Conservation (phyloP, 2,113 vertebrate genomes). For the Vombatus ursinus region DNA sequence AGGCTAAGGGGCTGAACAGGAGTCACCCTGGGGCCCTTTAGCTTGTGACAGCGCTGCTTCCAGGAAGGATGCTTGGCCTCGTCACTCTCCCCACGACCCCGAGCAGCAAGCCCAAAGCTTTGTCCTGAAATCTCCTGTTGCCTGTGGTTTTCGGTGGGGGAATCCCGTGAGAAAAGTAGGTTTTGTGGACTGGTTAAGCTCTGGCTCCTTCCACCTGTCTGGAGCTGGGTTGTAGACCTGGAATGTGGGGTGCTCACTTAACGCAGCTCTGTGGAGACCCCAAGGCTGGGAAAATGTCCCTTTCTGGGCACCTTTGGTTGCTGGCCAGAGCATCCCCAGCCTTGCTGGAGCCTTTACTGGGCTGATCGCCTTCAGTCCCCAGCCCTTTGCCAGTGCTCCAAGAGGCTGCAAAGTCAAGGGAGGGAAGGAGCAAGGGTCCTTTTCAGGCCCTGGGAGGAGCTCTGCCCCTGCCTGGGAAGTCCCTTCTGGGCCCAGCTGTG, state of each 20-base stretch:
- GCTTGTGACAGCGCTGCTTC: not conserved
- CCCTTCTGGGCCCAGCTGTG: not conserved
- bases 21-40: accelerated
- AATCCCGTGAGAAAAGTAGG: too few species aligned
- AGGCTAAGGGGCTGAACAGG: not conserved
- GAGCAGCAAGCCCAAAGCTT: not conserved
- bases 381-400: not conserved
- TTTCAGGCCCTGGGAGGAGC: not conserved
- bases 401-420: not conserved
- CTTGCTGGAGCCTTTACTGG: not conserved
- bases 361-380: not conserved
- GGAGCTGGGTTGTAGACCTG: not conserved
- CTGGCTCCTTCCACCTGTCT: not conserved
- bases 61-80: not conserved
- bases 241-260: not conserved
- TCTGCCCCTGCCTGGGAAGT: not conserved
- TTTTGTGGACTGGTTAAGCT: not conserved
- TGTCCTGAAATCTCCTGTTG: not conserved
- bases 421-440: not conserved
- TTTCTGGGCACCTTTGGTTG: not conserved
- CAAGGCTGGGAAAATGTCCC: not conserved
- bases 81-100: not conserved
- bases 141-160: not conserved
- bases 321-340: not conserved
- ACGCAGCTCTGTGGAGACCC: not conserved